phyloP scores from a whole-genome alignment of 2,797 vertebrate species.

The Gallinago nigripennis region DNA sequence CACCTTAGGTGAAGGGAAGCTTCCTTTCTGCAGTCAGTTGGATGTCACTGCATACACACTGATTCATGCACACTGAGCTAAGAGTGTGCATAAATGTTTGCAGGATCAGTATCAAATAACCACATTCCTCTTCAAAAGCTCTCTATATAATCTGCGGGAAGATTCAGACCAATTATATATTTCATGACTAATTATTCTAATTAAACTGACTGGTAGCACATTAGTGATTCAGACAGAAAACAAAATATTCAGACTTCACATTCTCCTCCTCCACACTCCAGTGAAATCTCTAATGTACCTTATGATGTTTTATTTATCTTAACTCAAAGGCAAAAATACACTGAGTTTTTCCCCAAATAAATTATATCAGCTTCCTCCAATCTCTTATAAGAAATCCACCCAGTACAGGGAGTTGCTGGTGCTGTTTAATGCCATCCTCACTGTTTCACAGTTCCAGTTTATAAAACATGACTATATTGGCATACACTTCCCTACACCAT shows the following conservation, averaged over 20 bases:
- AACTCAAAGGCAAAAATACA: neutral
- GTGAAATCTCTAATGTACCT: neutral
- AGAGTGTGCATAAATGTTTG: neutral
- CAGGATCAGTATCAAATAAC: slow-evolving; percentile 37
- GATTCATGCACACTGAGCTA: neutral
- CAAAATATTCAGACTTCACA: slow-evolving; percentile 53
- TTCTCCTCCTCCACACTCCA: slow-evolving; percentile 47
- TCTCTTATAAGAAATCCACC: neutral
- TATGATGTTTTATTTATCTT: slow-evolving; percentile 34
- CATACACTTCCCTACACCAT: neutral
- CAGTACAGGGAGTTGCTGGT: neutral
- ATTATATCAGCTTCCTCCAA: neutral
- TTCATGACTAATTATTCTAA: slow-evolving; percentile 65
- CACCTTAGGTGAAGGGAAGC: neutral
- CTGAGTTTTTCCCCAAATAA: neutral
- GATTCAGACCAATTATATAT: slow-evolving; percentile 47
- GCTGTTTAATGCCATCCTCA: neutral
- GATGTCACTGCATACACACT: neutral
- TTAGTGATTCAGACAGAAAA: slow-evolving; percentile 60
- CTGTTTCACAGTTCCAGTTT: neutral
- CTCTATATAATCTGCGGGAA: slow-evolving; percentile 10
- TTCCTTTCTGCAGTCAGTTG: neutral
- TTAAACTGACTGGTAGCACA: slow-evolving; percentile 56
- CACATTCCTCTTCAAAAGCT: slow-evolving; percentile 31
- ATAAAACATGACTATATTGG: neutral